phyloP scores from a whole-genome alignment of 2,797 vertebrate species.

The Tiaroga cobitis region DNA sequence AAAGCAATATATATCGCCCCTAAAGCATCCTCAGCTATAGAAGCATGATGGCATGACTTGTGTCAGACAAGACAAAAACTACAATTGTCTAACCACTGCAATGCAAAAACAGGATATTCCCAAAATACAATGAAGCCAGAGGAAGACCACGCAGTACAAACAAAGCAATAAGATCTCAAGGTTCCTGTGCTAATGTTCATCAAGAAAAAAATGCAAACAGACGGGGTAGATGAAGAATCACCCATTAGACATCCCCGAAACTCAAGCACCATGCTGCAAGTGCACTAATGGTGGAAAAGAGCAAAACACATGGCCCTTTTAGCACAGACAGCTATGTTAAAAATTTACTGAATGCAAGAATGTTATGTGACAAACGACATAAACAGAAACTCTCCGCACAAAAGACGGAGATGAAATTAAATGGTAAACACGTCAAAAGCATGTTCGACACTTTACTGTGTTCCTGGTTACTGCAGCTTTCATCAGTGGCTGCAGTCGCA shows the following conservation, averaged over 20 bases:
- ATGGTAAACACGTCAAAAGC: neutral
- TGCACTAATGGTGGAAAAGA: neutral
- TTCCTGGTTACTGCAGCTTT: neutral
- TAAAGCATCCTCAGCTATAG: conserved; percentile 22
- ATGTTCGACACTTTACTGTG: neutral
- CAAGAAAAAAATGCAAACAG: conserved; percentile 37
- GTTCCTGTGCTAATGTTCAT: conserved; percentile 33
- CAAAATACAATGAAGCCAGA: conserved; percentile 65
- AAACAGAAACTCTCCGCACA: conserved; percentile 18
- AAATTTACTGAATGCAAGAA: conserved; percentile 37
- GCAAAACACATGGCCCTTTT: conserved; percentile 5
- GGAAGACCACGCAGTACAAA: conserved; percentile 31
- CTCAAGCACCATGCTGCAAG: neutral
- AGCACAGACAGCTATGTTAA: conserved; percentile 25
- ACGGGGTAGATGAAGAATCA: conserved; percentile 11
- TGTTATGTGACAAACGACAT: conserved; percentile 17
- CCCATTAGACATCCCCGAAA: neutral
- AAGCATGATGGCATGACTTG: conserved; percentile 56
- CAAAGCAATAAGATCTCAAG: conserved; percentile 24
- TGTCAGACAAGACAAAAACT: conserved; percentile 47
- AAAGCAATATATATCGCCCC: conserved; percentile 50
- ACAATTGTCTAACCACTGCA: conserved; percentile 58
- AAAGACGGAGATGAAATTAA: conserved; percentile 30
- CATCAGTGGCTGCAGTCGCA: neutral
- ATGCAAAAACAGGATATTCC: conserved; percentile 74